Conservation (phyloP, 2,113 vertebrate species). For the Plectropomus leopardus region DNA sequence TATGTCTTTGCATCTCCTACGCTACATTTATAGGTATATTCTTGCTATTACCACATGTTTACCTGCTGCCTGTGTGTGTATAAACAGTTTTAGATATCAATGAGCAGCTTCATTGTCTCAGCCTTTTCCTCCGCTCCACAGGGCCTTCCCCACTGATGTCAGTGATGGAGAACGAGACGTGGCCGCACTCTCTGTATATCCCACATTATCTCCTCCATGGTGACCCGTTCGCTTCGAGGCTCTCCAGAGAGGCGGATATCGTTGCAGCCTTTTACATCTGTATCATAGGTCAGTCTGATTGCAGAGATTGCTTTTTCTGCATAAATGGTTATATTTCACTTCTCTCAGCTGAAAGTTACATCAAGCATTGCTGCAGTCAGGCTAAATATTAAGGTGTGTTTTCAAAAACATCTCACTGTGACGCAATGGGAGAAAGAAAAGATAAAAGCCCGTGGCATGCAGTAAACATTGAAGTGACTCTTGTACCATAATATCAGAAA, state of each 20-base stretch:
- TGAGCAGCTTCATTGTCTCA: conserved; percentile 24
- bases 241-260: conserved; percentile 93
- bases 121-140: conserved; percentile 55
- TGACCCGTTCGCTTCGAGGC: conserved; percentile 92
- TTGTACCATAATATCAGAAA: neutral
- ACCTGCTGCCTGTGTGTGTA: neutral
- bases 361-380: neutral
- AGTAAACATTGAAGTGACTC: neutral
- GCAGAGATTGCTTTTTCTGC: neutral
- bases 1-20: too few relatives aligned
- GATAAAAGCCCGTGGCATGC: neutral
- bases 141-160: conserved; percentile 78
- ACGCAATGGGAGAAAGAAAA: neutral
- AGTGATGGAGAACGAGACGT: conserved; percentile 82
- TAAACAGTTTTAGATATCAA: neutral
- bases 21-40: too few relatives aligned
- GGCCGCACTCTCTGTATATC: conserved; percentile 73
- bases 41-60: neutral
- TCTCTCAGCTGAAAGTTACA: neutral
- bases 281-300: conserved; percentile 88
- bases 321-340: neutral
- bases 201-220: conserved; percentile 86
- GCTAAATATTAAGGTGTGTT: neutral
- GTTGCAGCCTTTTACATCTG: conserved; percentile 91
- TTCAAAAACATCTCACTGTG: neutral